Evolutionary conservation across 1,140 invertebrate species (phyloP).

Genomic region (Chionoecetes opilio): DNA sequence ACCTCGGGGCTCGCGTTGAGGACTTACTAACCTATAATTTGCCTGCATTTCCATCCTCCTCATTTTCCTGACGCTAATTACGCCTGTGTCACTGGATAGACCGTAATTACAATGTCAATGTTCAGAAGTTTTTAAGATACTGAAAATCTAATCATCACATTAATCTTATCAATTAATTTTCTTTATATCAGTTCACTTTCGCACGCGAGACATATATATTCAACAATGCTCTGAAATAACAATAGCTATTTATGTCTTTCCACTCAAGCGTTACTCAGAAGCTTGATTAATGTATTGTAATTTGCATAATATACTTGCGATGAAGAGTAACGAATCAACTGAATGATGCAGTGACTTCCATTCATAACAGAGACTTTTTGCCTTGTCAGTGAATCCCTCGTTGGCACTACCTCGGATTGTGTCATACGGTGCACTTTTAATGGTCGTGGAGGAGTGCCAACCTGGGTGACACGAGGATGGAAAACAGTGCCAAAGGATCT

Average conservation of each 20-base stretch:
- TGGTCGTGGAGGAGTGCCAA: conserved; percentile 43
- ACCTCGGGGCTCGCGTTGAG: background rate
- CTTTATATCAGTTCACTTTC: too few relatives aligned
- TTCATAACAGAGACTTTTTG: conserved; percentile 29
- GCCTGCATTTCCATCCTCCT: background rate
- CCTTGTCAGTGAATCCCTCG: conserved; percentile 7
- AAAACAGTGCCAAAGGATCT: background rate
- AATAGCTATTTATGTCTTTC: background rate
- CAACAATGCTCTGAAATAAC: too few relatives aligned
- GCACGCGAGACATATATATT: too few relatives aligned
- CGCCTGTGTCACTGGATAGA: background rate
- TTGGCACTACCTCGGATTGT: conserved; percentile 37
- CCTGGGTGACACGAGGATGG: conserved; percentile 23
- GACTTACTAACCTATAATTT: background rate
- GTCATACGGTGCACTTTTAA: conserved; percentile 42
- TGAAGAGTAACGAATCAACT: too few relatives aligned
- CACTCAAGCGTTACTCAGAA: too few relatives aligned
- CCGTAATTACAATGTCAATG: background rate
- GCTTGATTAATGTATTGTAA: too few relatives aligned
- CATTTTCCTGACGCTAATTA: background rate
- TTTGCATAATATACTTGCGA: too few relatives aligned
- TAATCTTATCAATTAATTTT: background rate
- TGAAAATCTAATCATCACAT: background rate
- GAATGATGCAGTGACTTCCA: background rate
- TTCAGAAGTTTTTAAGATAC: conserved; percentile 1